Conservation (phyloP, 2,888 invertebrate genomes). For the Diplolepis rosae region DNA sequence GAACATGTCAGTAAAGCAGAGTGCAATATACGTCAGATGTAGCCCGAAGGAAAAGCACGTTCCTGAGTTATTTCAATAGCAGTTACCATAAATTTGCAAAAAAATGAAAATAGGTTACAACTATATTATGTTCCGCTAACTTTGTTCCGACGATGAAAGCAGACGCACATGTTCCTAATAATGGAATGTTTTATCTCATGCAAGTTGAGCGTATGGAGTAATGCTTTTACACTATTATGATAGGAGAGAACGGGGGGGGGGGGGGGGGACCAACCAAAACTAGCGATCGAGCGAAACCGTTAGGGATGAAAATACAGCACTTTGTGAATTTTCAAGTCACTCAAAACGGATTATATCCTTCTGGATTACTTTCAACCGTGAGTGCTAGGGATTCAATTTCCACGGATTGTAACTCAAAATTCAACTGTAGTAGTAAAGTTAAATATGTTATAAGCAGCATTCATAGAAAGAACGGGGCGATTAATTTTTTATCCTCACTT, state of each 20-base stretch:
- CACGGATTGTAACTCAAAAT: too few relatives aligned
- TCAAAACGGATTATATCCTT: not conserved
- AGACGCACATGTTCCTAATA: not conserved
- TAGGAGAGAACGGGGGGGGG: not conserved
- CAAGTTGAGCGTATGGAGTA: not conserved
- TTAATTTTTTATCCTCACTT: too few relatives aligned
- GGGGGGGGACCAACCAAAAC: too few relatives aligned
- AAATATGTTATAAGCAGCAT: too few relatives aligned
- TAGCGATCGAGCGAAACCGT: not conserved
- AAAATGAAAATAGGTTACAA: not conserved
- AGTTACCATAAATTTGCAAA: slow-evolving; percentile 52
- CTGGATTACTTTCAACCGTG: too few relatives aligned
- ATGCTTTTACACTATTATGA: not conserved
- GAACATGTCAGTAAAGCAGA: not conserved
- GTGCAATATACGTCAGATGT: slow-evolving; percentile 32
- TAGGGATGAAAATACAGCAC: not conserved
- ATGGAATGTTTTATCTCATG: not conserved
- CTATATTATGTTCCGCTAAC: slow-evolving; percentile 26
- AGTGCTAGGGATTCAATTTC: too few relatives aligned
- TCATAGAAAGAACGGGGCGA: too few relatives aligned
- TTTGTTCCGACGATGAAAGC: not conserved
- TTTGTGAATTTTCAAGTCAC: not conserved
- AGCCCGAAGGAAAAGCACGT: slow-evolving; percentile 51
- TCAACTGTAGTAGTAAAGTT: too few relatives aligned
- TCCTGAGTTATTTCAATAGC: slow-evolving; percentile 53